phyloP scores from a whole-genome alignment of 1,140 invertebrate species.

The Ridgeia piscesae region DNA sequence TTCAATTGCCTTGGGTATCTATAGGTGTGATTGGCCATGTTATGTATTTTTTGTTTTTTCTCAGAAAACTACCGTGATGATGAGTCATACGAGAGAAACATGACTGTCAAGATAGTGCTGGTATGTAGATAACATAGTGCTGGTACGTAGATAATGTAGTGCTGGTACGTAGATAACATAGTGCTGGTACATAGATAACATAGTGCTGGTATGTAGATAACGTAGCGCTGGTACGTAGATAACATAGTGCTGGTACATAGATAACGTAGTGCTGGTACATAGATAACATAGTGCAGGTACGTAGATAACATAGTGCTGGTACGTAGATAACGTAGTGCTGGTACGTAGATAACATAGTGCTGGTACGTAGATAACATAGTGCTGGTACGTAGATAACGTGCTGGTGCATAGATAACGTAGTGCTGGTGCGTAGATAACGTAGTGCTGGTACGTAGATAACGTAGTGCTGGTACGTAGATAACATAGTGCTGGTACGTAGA shows the following conservation, averaged over 20 bases:
- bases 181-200: background rate
- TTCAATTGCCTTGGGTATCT: too few relatives aligned
- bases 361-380: background rate
- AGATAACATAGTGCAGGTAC: background rate
- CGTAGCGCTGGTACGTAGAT: background rate
- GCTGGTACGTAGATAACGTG: background rate
- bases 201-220: background rate
- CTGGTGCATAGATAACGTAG: background rate
- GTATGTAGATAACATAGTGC: slow-evolving; percentile 56
- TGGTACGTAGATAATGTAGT: background rate
- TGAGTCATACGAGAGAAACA: slow-evolving; percentile 93
- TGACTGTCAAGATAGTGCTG: slow-evolving; percentile 92
- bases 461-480: background rate
- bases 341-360: background rate
- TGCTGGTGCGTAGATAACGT: background rate
- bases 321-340: background rate
- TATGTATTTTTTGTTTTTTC: slow-evolving; percentile 36
- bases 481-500: background rate
- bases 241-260: background rate
- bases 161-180: background rate
- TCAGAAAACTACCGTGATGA: slow-evolving; percentile 94
- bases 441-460: background rate
- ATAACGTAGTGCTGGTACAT: background rate
- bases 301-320: background rate
- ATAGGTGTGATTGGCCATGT: too few relatives aligned